Evolutionary conservation across 1,140 invertebrate species (phyloP), one percentile per base, ranked within the genome.

Genomic region (Drosophila erecta): DNA sequence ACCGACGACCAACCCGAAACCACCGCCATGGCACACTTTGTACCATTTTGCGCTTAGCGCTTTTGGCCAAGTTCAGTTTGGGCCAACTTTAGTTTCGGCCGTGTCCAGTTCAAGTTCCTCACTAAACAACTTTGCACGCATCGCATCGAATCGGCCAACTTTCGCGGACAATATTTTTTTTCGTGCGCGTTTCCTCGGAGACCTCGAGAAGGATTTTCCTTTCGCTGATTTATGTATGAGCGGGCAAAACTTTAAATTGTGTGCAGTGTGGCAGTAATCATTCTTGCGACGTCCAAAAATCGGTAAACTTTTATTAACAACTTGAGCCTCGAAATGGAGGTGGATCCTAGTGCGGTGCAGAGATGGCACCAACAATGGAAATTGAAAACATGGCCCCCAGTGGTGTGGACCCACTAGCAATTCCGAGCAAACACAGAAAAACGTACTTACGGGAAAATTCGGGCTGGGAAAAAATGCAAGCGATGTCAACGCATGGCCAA

Each of bases 111-210:
- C 67, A 84, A 89, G 79, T 89, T 89, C 77, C 72, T 78, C 84
- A 78, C 79, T 84, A 89, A 89, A 85, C 76, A 89, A 89, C 84
- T 89, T 89, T 87, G 84, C 84, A 87, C 84, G 84, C 84, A 89
- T 65, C 84, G 84, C 84, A 89, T 65, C 47, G 46, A 33, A 53
- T 59, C 66, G 66, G 65, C 41, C 43, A 70, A 70, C 64, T 70
- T 70, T 70, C 64, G 66, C 66, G 72, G 71, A 75, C 57, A 60
- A 70, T 44, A 77, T 67, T 43, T 77, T 59, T 41, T 50, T 59
- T 70, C 37, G 57, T 62, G 38, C 20, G 44, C 22, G 11, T 14
- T 49, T 35, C 35, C 35, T 41, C 49, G 17, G 11, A 3, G 22
- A n/a, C 17, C 50, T n/a, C 37, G 38, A 66, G 35, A 15, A 55